Evolutionary conservation across 1,140 invertebrate species (phyloP).

Genomic region (Aphis gossypii): DNA sequence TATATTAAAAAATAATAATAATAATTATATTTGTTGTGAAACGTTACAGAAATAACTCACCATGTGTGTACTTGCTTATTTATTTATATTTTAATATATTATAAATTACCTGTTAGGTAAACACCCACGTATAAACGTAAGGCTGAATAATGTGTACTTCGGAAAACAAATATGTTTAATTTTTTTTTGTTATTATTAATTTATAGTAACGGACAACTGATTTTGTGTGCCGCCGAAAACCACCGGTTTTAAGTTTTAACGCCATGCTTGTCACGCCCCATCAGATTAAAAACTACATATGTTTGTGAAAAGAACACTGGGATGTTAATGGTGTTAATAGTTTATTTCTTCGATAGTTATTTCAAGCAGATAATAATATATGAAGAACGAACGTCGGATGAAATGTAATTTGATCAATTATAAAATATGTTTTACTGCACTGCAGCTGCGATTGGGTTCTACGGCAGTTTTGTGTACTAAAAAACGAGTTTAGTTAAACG

Average conservation of each 20-base stretch:
- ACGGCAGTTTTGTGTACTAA: neutral
- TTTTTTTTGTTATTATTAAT: slow-evolving; percentile 3
- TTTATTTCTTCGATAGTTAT: slow-evolving; percentile 8
- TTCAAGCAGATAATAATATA: neutral
- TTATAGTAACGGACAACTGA: neutral
- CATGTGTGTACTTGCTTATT: neutral
- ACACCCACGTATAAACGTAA: neutral
- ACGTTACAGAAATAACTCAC: neutral
- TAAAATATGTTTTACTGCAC: neutral
- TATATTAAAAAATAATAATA: neutral
- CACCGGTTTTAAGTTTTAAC: neutral
- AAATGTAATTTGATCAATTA: slow-evolving; percentile 20
- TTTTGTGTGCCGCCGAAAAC: neutral
- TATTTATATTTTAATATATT: slow-evolving; percentile 1
- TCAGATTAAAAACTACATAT: slow-evolving; percentile 17
- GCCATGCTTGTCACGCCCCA: neutral
- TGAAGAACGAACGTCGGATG: neutral
- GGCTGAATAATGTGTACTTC: neutral
- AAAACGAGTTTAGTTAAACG: neutral
- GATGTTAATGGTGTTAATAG: slow-evolving; percentile 18
- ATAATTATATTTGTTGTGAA: neutral
- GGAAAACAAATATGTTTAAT: neutral
- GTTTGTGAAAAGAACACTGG: slow-evolving; percentile 5
- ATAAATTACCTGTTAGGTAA: neutral
- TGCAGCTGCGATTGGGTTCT: neutral